A percentile compares a stretch with the other conserved stretches of the same genome.
These are phyloP conservation scores for Galerucella nymphaeae DNA, from an alignment of 2,888 invertebrate species.

Conservation along the genomic window DNA sequence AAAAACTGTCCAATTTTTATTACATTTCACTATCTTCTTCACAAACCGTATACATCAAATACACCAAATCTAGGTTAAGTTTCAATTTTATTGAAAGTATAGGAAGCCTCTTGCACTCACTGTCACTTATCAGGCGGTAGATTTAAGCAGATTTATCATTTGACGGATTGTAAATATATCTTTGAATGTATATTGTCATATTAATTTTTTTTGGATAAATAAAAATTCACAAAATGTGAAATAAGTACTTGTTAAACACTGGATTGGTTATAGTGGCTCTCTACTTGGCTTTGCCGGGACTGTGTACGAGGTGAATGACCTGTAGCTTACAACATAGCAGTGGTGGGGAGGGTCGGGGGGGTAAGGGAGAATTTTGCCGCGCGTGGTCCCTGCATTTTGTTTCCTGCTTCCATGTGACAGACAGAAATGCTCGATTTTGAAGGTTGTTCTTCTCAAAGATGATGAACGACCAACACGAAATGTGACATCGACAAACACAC, in stretches of 20 bases:
- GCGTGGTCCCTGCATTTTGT: conserved; percentile 63
- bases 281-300: conserved; percentile 60
- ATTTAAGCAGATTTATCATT: not conserved
- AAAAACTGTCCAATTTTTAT: not conserved
- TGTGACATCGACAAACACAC: not conserved
- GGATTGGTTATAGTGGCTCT: conserved; percentile 59
- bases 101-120: conserved; percentile 16
- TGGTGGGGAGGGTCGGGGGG: conserved; percentile 50
- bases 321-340: conserved; percentile 60
- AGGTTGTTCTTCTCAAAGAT: conserved; percentile 36
- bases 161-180: not conserved
- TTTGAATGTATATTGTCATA: not conserved
- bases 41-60: conserved; percentile 18
- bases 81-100: conserved; percentile 38
- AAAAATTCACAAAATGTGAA: conserved; percentile 52
- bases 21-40: conserved; percentile 33
- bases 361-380: conserved; percentile 62
- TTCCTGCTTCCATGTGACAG: conserved; percentile 61
- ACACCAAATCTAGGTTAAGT: conserved; percentile 42
- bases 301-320: conserved; percentile 65
- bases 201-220: conserved; percentile 23
- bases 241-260: conserved; percentile 59
- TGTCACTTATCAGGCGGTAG: conserved; percentile 7
- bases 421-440: conserved; percentile 40
- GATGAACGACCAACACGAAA: conserved; percentile 7